Evolutionary conservation across 53 echinoderm and acorn worm genomes (phyloP), one percentile per base, ranked within the genome.

Genomic region (Henricia sp.): DNA sequence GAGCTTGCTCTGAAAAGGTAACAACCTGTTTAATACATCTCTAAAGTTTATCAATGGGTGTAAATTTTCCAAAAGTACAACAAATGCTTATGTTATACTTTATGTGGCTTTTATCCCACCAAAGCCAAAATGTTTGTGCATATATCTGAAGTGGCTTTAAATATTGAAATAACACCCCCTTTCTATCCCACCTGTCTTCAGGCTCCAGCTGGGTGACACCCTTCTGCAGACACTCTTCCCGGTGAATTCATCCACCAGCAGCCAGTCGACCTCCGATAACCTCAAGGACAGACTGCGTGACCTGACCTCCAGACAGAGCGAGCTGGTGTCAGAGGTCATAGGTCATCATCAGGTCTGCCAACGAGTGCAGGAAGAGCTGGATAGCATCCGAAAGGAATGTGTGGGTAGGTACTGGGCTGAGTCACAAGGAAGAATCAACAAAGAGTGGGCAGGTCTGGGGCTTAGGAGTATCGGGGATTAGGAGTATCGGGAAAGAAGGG

Each of bases 1-100:
- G 89, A 92, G 32, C 80, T 92, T 0, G 86, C 87, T 19, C 64
- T 95, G 20, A 76, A 83, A 84, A 93, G 93, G 93, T 93, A 29
- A 50, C 37, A 51, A n/a, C 32, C 17, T 32, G n/a, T 53, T 27
- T 52, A n/a, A n/a, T n/a, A n/a, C n/a, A n/a, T n/a, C n/a, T n/a
- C n/a, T n/a, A n/a, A n/a, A n/a, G n/a, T n/a, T n/a, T n/a, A n/a
- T n/a, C n/a, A n/a, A n/a, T n/a, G n/a, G n/a, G n/a, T n/a, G n/a
- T n/a, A n/a, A n/a, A n/a, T n/a, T n/a, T n/a, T n/a, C n/a, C n/a
- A n/a, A n/a, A n/a, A n/a, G n/a, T n/a, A n/a, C n/a, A n/a, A n/a
- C n/a, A n/a, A n/a, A n/a, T n/a, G n/a, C n/a, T n/a, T n/a, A n/a
- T n/a, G n/a, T n/a, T n/a, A n/a, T n/a, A n/a, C n/a, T n/a, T n/a